These are phyloP conservation scores for Anguilla pacifica DNA, from an alignment of 2,797 vertebrate species.

Conservation along the genomic window DNA sequence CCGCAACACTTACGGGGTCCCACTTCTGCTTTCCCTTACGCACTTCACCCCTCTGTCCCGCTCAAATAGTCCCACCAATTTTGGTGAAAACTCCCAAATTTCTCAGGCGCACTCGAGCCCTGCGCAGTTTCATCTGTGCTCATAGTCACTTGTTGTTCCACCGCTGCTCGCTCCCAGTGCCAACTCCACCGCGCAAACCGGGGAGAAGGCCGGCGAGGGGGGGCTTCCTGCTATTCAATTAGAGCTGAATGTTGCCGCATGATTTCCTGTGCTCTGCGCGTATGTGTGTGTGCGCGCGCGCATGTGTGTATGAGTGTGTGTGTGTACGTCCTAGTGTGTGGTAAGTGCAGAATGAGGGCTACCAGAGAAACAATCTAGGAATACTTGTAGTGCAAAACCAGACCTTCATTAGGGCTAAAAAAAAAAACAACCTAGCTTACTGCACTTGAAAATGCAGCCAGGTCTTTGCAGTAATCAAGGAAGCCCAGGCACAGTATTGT, in stretches of 20 bases:
- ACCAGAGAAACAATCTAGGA: constrained; percentile 19
- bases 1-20: constrained; percentile 8
- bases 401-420: constrained; percentile 1
- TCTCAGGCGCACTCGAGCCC: neutral
- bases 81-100: neutral
- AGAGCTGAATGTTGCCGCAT: constrained; percentile 58
- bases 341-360: constrained; percentile 37
- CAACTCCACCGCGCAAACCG: constrained; percentile 74
- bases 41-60: constrained; percentile 32
- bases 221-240: constrained; percentile 85
- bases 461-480: constrained; percentile 49
- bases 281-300: constrained; percentile 6
- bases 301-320: constrained; percentile 17
- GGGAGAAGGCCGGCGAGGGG: constrained; percentile 36
- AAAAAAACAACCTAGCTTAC: neutral
- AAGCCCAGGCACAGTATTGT: constrained; percentile 32
- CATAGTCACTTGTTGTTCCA: constrained; percentile 57
- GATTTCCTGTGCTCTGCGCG: constrained; percentile 69
- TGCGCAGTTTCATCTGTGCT: constrained; percentile 13
- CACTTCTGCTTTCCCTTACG: constrained; percentile 7
- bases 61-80: neutral
- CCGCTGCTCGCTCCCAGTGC: constrained; percentile 60
- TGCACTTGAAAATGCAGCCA: constrained; percentile 19
- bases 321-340: constrained; percentile 8
- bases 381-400: neutral